A percentile compares a stretch with the other conserved stretches of the same genome.
Evolutionary conservation across 2,888 invertebrate species (phyloP).

Genomic region (Cancer borealis): DNA sequence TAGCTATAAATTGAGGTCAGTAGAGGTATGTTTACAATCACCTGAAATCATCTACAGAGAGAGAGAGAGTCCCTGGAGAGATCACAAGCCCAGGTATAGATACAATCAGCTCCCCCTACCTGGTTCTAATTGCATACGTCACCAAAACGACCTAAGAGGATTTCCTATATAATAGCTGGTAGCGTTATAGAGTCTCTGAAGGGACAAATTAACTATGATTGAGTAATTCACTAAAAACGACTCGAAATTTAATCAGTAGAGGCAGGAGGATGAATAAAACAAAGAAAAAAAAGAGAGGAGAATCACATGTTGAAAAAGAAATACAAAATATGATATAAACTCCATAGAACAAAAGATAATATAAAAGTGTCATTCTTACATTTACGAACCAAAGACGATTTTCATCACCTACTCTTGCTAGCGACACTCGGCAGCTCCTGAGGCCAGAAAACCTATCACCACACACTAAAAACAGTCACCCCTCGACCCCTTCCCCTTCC

Average conservation of each 20-base stretch:
- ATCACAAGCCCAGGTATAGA: background rate
- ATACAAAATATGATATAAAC: background rate
- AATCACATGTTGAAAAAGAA: background rate
- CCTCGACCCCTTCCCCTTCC: background rate
- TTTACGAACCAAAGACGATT: background rate
- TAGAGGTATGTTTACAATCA: background rate
- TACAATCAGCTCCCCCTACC: background rate
- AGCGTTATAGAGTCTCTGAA: background rate
- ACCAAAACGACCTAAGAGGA: background rate
- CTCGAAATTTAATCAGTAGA: background rate
- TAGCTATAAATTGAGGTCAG: too few relatives aligned
- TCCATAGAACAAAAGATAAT: background rate
- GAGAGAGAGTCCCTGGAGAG: background rate
- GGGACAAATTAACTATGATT: background rate
- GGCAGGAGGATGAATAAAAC: background rate
- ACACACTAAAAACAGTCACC: background rate
- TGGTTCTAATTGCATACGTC: background rate
- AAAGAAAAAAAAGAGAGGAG: background rate
- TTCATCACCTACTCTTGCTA: background rate
- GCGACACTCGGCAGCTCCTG: constrained; percentile 2
- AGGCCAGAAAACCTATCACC: background rate
- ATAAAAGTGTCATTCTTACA: background rate
- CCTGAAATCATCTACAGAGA: background rate
- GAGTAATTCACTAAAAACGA: background rate
- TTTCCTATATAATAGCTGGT: background rate